phyloP scores from a whole-genome alignment of 2,797 vertebrate species.

The Arctocebus calabarensis region DNA sequence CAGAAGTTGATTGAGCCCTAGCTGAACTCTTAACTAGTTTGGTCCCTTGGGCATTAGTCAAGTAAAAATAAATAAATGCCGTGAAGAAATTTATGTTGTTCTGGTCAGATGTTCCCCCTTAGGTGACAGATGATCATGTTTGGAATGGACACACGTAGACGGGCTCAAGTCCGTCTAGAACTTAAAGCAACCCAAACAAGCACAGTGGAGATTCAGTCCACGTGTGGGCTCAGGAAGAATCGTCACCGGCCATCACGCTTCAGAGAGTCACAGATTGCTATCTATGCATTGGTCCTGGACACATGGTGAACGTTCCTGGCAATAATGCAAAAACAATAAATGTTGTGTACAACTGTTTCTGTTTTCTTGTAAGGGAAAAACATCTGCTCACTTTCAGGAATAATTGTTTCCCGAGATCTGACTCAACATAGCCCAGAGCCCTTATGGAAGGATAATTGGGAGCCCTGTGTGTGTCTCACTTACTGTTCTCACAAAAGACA shows the following conservation, averaged over 20 bases:
- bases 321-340: background rate
- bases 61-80: background rate
- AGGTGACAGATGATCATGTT: background rate
- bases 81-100: background rate
- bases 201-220: background rate
- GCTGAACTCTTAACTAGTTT: background rate
- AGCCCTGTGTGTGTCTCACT: background rate
- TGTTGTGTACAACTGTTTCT: background rate
- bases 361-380: background rate
- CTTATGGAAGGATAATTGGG: background rate
- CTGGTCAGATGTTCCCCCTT: background rate
- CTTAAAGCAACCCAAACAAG: background rate
- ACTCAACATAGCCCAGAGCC: background rate
- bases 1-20: background rate
- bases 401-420: background rate
- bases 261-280: background rate
- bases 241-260: fast-evolving
- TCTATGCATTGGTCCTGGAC: background rate
- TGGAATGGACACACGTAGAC: background rate
- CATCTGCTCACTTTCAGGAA: background rate
- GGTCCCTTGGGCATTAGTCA: background rate
- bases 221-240: fast-evolving
- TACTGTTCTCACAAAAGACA: background rate
- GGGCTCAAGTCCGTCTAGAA: background rate
- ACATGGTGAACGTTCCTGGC: fast-evolving